Evolutionary conservation across 2,113 vertebrate genomes (phyloP), one percentile per base, ranked within the genome.

Genomic region (Neodontobutis hainanensis): DNA sequence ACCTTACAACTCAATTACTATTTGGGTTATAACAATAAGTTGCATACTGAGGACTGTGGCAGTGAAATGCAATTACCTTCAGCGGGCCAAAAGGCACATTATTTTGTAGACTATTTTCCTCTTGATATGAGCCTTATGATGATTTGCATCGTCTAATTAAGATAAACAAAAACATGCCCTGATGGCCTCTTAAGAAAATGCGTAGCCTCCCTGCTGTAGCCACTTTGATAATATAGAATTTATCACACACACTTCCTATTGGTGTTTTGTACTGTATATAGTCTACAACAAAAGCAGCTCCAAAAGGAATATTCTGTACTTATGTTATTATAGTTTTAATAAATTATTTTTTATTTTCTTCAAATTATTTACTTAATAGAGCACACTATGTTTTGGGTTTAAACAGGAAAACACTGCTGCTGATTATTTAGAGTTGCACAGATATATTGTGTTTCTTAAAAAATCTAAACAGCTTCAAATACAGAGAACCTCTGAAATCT

Each of bases 81-180:
- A 48, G 38, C 61, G 12, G 15, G 51, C 35, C 45, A 64, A 63
- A 66, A 73, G n/a, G 14, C 5, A 48, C 48, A 34, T n/a, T 16
- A 14, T 12, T 72, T 70, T 42, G 65, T 34, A 8, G 12, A 5
- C 48, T 51, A 15, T 47, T 35, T 34, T 66, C 4, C 16, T 15
- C 52, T 43, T 49, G 19, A 34, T 65, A 4, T 42, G 42, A 61
- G 34, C 35, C 32, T 47, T 60, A 55, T 69, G 61, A 73, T 61
- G 55, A 72, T 53, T 15, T 40, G 44, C 59, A 56, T 75, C 56
- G 10, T 73, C 57, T 74, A 68, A 72, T 78, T 74, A 61, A 77
- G 40, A 82, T 62, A 67, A 70, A 79, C 35, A 73, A 6, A 75
- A 62, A 61, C 27, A 61, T 15, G 43, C 75, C 62, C 46, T 34